Percentiles rank a stretch among this genome's conserved stretches.
phyloP scores from a whole-genome alignment of 1,140 invertebrate species.

The Muscidifurax raptorellus region DNA sequence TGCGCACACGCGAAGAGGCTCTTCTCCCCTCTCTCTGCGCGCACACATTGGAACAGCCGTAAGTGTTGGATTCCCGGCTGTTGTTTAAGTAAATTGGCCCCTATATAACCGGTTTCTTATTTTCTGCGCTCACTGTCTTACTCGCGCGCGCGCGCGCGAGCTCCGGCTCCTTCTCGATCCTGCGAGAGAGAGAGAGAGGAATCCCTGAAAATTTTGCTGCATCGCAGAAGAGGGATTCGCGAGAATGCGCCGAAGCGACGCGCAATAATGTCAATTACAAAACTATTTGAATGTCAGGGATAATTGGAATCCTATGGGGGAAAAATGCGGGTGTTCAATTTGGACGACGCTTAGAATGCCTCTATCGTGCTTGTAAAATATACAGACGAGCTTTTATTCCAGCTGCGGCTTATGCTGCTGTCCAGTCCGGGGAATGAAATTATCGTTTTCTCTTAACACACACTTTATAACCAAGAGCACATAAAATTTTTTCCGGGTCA shows the following conservation, averaged over 20 bases:
- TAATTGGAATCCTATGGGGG: slow-evolving; percentile 21
- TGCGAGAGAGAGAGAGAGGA: neutral
- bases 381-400: too few species aligned
- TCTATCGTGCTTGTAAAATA: neutral
- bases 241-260: slow-evolving; percentile 45
- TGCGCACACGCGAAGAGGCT: slow-evolving; percentile 52
- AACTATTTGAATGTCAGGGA: slow-evolving; percentile 2
- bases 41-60: slow-evolving; percentile 55
- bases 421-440: too few species aligned
- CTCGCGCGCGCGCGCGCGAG: too few species aligned
- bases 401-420: too few species aligned
- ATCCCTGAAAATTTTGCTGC: slow-evolving; percentile 47
- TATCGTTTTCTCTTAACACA: too few species aligned
- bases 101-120: slow-evolving; percentile 76
- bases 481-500: too few species aligned
- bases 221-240: slow-evolving; percentile 47
- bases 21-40: neutral
- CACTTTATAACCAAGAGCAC: too few species aligned
- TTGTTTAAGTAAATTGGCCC: slow-evolving; percentile 75
- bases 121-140: slow-evolving; percentile 75
- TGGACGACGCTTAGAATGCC: neutral
- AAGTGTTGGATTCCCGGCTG: slow-evolving; percentile 75
- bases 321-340: slow-evolving; percentile 12
- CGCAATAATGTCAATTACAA: slow-evolving; percentile 43
- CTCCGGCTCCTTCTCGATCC: too few species aligned